Base-by-base conservation (phyloP, 2,888 invertebrate genomes). In the Dryobotodes eremita region DNA sequence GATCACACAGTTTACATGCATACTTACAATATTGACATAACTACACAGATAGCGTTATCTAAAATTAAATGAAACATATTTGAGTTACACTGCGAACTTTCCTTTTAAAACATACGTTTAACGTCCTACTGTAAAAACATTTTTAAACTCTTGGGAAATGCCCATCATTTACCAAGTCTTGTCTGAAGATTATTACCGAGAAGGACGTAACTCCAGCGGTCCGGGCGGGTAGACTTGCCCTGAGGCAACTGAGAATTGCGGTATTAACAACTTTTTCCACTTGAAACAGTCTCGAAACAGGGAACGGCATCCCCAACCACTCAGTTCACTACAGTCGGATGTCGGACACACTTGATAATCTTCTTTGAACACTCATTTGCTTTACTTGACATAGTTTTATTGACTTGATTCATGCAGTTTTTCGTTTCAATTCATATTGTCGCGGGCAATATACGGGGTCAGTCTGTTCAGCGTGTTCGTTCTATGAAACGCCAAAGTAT, bases 191-290 rank as follows among this genome's bases (percentile, higher is more conserved):
- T 77, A 82, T 82, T 71, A 71, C 83, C 62, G 75, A 69, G 53
- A 64, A 64, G 65, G 53, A 26, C 57, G 75, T 71, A 73, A 74
- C 76, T 80, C 74, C 62, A 66, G 71, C 77, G 64, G 75, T 68
- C 76, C 61, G 74, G 50, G 31, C 17, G 80, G 74, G 71, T 81
- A 78, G 77, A 62, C 77, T 77, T 82, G 69, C 71, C 85, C 74
- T 42, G 68, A 82, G 81, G 85, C 75, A 73, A 71, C 71, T 76
- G 73, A 42, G 81, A 86, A 81, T 77, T 77, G 87, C 77, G 79
- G 78, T 75, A 76, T 87, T 87, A 77, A 86, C 87, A 87, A 86
- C 77, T 84, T 87, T 86, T 87, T 84, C 87, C 77, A 82, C 79
- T 86, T 87, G 77, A 70, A 84, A 84, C 71, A 82, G 85, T 76